A percentile compares a stretch with the other conserved stretches of the same genome.
phyloP scores from a whole-genome alignment of 2,888 invertebrate genomes.

The Shargacucullia verbasci region DNA sequence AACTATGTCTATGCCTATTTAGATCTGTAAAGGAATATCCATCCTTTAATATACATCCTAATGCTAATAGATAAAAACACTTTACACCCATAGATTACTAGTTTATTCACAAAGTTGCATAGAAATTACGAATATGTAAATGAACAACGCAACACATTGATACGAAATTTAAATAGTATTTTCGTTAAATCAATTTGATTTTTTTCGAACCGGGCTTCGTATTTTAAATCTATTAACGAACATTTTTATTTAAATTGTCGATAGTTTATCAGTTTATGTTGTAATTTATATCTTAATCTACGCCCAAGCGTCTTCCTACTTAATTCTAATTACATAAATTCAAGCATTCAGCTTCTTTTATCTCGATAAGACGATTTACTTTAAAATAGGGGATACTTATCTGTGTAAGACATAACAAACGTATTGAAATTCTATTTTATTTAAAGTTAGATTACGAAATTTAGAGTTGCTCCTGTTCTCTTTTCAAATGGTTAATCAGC shows the following conservation, averaged over 20 bases:
- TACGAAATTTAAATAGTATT: slow-evolving; percentile 23
- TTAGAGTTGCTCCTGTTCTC: not conserved
- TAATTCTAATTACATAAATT: slow-evolving; percentile 40
- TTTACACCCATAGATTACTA: slow-evolving; percentile 41
- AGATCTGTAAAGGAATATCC: slow-evolving; percentile 28
- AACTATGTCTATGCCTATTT: too few relatives aligned
- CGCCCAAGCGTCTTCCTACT: slow-evolving; percentile 16
- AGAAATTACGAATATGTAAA: slow-evolving; percentile 19
- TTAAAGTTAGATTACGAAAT: not conserved
- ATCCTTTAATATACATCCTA: slow-evolving; percentile 7
- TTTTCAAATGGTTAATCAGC: too few relatives aligned
- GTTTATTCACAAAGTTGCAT: slow-evolving; percentile 36
- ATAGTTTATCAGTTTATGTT: slow-evolving; percentile 48
- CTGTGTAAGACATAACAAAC: slow-evolving; percentile 6
- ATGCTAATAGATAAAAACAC: slow-evolving; percentile 30
- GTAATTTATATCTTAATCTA: slow-evolving; percentile 54
- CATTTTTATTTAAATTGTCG: slow-evolving; percentile 37
- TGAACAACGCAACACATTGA: slow-evolving; percentile 3
- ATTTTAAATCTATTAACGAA: slow-evolving; percentile 10
- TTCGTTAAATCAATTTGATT: slow-evolving; percentile 17
- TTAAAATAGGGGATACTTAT: slow-evolving; percentile 19
- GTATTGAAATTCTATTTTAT: slow-evolving; percentile 8
- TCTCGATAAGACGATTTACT: slow-evolving; percentile 34
- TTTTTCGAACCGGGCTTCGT: slow-evolving; percentile 4
- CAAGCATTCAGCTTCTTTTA: slow-evolving; percentile 41